Evolutionary conservation across 2,888 invertebrate genomes (phyloP).

Genomic region (Plebejus argus): DNA sequence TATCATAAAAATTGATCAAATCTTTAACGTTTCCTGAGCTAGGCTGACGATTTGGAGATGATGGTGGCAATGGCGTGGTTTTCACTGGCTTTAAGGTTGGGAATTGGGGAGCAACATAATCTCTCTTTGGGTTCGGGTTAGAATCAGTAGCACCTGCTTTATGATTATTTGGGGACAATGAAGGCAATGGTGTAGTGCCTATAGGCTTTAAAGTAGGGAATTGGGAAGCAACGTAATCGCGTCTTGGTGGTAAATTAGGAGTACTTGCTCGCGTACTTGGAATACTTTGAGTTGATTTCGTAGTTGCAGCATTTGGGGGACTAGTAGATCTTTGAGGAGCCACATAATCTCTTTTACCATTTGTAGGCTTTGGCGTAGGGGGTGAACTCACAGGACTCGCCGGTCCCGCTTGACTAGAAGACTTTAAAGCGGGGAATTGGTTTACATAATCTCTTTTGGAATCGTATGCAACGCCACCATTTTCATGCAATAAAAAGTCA

Average conservation of each 20-base stretch:
- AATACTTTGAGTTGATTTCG: constrained; percentile 37
- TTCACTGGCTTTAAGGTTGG: constrained; percentile 45
- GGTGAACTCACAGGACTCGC: constrained; percentile 35
- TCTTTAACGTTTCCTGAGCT: constrained; percentile 65
- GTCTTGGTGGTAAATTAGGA: constrained; percentile 44
- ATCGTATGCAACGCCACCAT: constrained; percentile 48
- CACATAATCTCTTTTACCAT: constrained; percentile 61
- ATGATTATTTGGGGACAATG: constrained; percentile 23
- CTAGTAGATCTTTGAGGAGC: constrained; percentile 56
- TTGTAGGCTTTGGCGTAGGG: constrained; percentile 41
- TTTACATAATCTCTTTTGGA: constrained; percentile 54
- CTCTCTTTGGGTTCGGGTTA: constrained; percentile 49
- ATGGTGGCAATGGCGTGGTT: constrained; percentile 4
- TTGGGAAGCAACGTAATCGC: constrained; percentile 56
- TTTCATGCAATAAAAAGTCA: constrained; percentile 70
- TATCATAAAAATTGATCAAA: constrained; percentile 66
- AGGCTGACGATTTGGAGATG: constrained; percentile 45
- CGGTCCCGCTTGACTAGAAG: constrained; percentile 41
- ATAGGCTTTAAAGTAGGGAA: constrained; percentile 46
- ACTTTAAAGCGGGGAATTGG: constrained; percentile 51
- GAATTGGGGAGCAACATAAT: constrained; percentile 55
- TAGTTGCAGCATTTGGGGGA: constrained; percentile 38
- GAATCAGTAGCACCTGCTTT: constrained; percentile 39
- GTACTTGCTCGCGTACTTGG: constrained; percentile 36
- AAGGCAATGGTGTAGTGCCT: constrained; percentile 36